These are phyloP conservation scores for Falco concolor DNA, from an alignment of 2,797 vertebrate species.

Conservation along the genomic window DNA sequence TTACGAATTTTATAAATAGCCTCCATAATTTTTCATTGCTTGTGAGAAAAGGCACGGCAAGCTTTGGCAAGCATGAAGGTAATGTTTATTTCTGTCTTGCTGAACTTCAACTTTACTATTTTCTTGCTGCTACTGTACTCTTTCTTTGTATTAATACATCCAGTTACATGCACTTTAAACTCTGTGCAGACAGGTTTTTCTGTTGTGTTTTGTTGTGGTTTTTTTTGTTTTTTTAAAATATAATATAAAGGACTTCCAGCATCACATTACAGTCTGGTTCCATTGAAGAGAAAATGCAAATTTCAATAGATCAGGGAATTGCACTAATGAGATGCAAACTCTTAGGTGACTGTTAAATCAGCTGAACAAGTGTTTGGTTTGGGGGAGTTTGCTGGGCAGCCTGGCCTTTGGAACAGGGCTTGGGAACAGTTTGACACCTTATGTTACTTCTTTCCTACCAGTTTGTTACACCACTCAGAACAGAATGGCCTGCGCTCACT, in stretches of 20 bases:
- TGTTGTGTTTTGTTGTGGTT: no score
- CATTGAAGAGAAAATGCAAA: background rate
- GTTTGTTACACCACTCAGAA: rapidly evolving
- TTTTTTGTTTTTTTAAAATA: background rate
- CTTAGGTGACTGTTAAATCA: no score
- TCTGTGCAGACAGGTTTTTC: rapidly evolving
- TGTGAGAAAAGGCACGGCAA: background rate
- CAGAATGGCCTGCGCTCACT: rapidly evolving
- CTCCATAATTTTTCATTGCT: background rate
- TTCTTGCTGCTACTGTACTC: background rate
- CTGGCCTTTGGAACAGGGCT: background rate
- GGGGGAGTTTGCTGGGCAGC: background rate
- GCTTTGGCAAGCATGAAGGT: background rate
- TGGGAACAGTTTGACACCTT: background rate
- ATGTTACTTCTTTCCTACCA: background rate
- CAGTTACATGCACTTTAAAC: rapidly evolving
- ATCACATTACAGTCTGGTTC: background rate
- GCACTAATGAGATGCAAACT: background rate
- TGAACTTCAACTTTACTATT: background rate
- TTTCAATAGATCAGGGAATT: background rate
- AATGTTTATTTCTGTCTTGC: background rate
- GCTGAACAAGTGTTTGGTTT: background rate
- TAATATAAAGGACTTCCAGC: background rate
- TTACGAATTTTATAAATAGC: background rate
- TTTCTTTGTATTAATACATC: background rate